phyloP scores from a whole-genome alignment of 2,888 invertebrate species.

The Caenorhabditis plicata region DNA sequence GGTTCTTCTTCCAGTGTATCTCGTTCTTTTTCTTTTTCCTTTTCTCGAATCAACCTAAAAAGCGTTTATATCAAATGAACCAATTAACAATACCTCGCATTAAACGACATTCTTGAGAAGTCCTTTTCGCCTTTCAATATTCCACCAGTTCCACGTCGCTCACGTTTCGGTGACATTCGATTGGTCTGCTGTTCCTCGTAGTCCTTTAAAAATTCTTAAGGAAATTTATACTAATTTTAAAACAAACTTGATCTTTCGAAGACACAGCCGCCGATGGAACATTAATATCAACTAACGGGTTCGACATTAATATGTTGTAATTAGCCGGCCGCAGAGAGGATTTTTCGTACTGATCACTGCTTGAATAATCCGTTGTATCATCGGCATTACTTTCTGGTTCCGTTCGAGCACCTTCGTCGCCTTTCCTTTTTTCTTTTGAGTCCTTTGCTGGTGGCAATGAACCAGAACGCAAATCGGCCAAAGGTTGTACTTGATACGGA shows the following conservation, averaged over 20 bases:
- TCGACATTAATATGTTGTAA: constrained; percentile 54
- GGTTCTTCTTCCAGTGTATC: constrained; percentile 17
- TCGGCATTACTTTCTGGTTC: constrained; percentile 62
- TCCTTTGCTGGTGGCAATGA: constrained; percentile 52
- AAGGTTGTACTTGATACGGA: constrained; percentile 56
- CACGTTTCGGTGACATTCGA: constrained; percentile 29
- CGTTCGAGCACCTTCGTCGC: constrained; percentile 50
- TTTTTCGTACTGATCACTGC: constrained; percentile 52
- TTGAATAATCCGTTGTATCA: constrained; percentile 63
- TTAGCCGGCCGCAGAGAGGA: constrained; percentile 29
- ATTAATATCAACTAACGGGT: constrained; percentile 47
- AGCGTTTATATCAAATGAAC: background rate
- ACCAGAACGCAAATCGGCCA: constrained; percentile 59
- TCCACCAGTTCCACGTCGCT: constrained; percentile 10
- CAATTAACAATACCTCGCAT: constrained; percentile 38
- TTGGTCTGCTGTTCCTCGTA: constrained; percentile 31
- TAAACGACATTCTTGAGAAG: constrained; percentile 62
- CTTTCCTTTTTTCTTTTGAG: constrained; percentile 33
- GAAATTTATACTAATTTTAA: constrained; percentile 1
- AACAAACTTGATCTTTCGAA: background rate
- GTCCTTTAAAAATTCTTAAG: constrained; percentile 13
- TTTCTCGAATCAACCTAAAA: constrained; percentile 1
- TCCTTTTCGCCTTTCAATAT: constrained; percentile 49
- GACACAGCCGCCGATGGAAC: constrained; percentile 33
- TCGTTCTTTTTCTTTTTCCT: constrained; percentile 16